Percentiles rank a stretch among this genome's conserved stretches.
These are phyloP conservation scores for Saccopteryx leptura DNA, from an alignment of 2,113 vertebrate genomes.

Conservation along the genomic window DNA sequence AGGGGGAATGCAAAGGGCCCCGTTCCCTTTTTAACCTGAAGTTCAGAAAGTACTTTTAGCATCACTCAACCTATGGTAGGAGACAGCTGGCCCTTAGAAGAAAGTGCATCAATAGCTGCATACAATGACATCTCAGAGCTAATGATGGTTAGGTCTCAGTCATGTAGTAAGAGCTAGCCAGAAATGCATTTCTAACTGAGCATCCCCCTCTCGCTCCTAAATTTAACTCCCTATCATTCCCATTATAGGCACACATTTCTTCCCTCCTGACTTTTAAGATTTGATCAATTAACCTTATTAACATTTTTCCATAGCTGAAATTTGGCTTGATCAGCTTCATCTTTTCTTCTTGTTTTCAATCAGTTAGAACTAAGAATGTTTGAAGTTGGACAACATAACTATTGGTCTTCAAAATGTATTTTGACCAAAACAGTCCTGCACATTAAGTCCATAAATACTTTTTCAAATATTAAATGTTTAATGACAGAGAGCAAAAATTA, in stretches of 20 bases:
- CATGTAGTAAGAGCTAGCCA: neutral
- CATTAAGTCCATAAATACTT: neutral
- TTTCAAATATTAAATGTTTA: slow-evolving; percentile 42
- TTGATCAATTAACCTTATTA: slow-evolving; percentile 37
- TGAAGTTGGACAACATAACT: neutral
- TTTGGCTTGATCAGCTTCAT: neutral
- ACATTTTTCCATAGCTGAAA: slow-evolving; percentile 34
- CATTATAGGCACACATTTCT: neutral
- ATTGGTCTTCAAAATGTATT: slow-evolving; percentile 14
- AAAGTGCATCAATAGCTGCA: neutral
- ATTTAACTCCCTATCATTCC: neutral
- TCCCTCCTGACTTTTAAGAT: neutral
- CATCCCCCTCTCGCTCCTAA: neutral
- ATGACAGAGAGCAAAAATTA: slow-evolving; percentile 25
- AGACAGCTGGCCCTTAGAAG: neutral
- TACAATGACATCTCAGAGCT: neutral
- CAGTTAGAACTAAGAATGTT: slow-evolving; percentile 38
- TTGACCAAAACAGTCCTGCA: slow-evolving; percentile 3
- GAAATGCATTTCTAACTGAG: slow-evolving; percentile 2
- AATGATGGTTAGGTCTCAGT: neutral
- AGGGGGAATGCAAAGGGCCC: neutral
- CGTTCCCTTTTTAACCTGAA: slow-evolving; percentile 8
- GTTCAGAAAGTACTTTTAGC: neutral
- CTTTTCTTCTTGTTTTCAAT: slow-evolving; percentile 59
- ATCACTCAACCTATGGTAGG: neutral